A percentile compares a stretch with the other conserved stretches of the same genome.
These are phyloP conservation scores for Colossoma macropomum DNA, from an alignment of 2,113 vertebrate species.

Conservation along the genomic window DNA sequence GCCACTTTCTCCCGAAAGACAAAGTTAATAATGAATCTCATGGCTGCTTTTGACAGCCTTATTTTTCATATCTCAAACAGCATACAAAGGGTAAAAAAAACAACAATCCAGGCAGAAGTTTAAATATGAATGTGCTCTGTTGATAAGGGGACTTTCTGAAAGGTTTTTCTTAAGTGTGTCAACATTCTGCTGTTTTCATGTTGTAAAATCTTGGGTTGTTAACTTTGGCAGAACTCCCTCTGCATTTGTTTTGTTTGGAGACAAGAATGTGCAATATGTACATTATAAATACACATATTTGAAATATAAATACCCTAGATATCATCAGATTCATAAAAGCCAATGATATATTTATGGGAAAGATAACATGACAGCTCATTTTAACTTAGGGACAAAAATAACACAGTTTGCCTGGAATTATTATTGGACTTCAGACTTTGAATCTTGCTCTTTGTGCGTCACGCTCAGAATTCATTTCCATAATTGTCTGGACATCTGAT, in stretches of 20 bases:
- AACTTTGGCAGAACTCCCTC: neutral
- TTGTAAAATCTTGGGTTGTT: neutral
- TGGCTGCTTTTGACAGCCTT: neutral
- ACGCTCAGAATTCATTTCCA: conserved; percentile 20
- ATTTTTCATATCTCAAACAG: neutral
- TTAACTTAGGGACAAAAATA: neutral
- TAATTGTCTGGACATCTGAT: conserved; percentile 51
- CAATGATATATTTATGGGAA: neutral
- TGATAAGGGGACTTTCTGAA: conserved; percentile 5
- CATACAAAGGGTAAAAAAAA: neutral
- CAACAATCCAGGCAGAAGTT: neutral
- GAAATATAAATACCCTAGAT: neutral
- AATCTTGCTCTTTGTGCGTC: conserved; percentile 5
- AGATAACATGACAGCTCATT: neutral
- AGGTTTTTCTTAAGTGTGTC: neutral
- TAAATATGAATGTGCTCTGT: conserved; percentile 33
- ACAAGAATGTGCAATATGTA: neutral
- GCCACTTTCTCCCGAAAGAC: neutral
- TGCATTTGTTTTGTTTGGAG: neutral
- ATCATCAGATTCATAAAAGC: neutral
- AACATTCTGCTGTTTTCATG: neutral
- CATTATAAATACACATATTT: neutral
- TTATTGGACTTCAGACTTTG: conserved; percentile 20
- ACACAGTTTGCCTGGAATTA: neutral
- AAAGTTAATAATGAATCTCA: neutral